These are phyloP conservation scores for Podargus strigoides DNA, from an alignment of 2,797 vertebrate genomes.

Conservation along the genomic window DNA sequence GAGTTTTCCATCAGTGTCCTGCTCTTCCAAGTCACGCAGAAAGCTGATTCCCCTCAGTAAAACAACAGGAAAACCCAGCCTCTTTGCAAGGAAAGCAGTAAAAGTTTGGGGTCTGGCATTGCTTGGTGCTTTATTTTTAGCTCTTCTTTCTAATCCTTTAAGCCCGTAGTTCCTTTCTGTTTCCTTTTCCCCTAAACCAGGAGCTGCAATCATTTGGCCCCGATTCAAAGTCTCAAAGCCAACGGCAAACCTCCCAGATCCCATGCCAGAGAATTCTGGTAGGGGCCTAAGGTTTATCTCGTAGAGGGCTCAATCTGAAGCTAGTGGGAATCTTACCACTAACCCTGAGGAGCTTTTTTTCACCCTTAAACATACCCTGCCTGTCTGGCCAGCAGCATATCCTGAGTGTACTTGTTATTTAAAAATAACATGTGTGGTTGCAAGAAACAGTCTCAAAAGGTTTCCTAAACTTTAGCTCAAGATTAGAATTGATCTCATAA, in stretches of 20 bases:
- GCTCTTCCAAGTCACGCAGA: not conserved
- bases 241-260: conserved; percentile 31
- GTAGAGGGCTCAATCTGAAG: not conserved
- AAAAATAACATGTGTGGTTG: not conserved
- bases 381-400: not conserved
- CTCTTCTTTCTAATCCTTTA: conserved; percentile 62
- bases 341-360: not conserved
- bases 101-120: conserved; percentile 2
- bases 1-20: not conserved
- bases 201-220: conserved; percentile 57
- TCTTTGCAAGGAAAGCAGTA: conserved; percentile 23
- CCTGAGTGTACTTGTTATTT: not conserved
- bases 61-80: conserved; percentile 40
- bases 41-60: not conserved
- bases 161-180: conserved; percentile 38
- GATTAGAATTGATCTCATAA: not conserved
- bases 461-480: not conserved
- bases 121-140: conserved; percentile 27
- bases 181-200: conserved; percentile 50
- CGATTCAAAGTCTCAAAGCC: conserved; percentile 38
- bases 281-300: conserved; percentile 59
- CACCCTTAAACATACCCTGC: not conserved
- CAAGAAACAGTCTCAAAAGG: not conserved
- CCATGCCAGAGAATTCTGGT: conserved; percentile 52
- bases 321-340: not conserved